Evolutionary conservation across 2,797 vertebrate species (phyloP).

Genomic region (Thripadectes ignobilis): DNA sequence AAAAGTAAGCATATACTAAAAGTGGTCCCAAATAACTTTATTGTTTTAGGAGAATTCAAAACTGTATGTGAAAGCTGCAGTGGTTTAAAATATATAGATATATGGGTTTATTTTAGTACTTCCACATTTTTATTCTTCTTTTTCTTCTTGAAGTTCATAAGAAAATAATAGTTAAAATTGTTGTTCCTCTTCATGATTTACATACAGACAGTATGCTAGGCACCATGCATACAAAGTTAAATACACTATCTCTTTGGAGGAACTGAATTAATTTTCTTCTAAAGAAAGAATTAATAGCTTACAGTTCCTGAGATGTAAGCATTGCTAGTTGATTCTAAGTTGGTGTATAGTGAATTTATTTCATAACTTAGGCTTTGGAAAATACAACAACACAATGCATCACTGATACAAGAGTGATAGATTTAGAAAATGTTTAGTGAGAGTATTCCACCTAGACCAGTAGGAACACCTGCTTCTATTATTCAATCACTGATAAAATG

Average conservation of each 20-base stretch:
- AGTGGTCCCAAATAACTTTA: background rate
- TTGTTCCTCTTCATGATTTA: background rate
- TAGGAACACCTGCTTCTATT: constrained; percentile 78
- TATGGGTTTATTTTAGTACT: background rate
- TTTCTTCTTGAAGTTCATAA: background rate
- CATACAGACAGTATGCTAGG: background rate
- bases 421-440: constrained; percentile 72
- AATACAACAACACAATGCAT: constrained; percentile 60
- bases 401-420: constrained; percentile 71
- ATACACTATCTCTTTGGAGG: background rate
- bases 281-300: constrained; percentile 54
- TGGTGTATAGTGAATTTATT: constrained; percentile 58
- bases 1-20: background rate
- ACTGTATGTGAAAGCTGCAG: background rate
- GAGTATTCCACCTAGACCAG: constrained; percentile 68
- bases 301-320: constrained; percentile 28
- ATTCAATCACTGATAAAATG: constrained; percentile 76
- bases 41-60: background rate
- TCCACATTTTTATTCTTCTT: background rate
- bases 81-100: background rate
- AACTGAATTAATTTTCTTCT: constrained; percentile 50
- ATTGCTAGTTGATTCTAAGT: constrained; percentile 39
- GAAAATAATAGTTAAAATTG: background rate
- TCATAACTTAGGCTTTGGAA: constrained; percentile 56
- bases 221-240: background rate